phyloP scores from a whole-genome alignment of 92 coral and sea anemone species.

The Micromussa lordhowensis region DNA sequence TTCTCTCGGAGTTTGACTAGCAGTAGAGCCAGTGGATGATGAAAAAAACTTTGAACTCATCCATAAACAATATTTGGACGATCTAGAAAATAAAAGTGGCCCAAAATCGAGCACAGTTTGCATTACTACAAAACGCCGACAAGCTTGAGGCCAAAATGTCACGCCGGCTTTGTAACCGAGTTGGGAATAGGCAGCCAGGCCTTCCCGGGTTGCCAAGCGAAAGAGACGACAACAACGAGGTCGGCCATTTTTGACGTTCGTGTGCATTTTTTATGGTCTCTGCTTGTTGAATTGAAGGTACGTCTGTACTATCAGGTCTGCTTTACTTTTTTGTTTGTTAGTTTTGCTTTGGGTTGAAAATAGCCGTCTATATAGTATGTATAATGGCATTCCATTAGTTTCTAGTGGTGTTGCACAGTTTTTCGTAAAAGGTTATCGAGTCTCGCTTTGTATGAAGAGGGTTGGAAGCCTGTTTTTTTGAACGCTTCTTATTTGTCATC shows the following conservation, averaged over 20 bases:
- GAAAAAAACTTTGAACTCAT: constrained; percentile 42
- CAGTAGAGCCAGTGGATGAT: constrained; percentile 13
- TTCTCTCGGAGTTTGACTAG: constrained; percentile 52
- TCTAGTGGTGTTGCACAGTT: background rate
- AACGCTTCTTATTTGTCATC: background rate
- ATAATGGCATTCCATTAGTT: background rate
- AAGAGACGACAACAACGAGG: constrained; percentile 51
- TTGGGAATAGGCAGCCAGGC: constrained; percentile 62
- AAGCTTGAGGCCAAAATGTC: background rate
- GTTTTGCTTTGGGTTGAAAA: background rate
- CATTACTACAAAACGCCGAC: constrained; percentile 38
- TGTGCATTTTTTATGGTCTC: background rate
- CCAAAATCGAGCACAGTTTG: constrained; percentile 59
- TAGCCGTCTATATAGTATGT: background rate
- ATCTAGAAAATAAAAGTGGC: constrained; percentile 65
- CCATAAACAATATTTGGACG: constrained; percentile 55
- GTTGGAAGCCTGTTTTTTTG: background rate
- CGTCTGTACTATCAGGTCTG: background rate
- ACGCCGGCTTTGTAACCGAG: constrained; percentile 54
- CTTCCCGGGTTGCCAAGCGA: constrained; percentile 61
- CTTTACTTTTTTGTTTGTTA: background rate
- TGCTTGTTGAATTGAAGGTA: constrained; percentile 19
- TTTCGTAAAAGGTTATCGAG: background rate
- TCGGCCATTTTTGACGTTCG: constrained; percentile 51
- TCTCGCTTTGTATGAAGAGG: background rate